A percentile compares a stretch with the other conserved stretches of the same genome.
These are phyloP conservation scores for Rhinichthys osculus DNA, from an alignment of 2,797 vertebrate genomes.

Conservation along the genomic window DNA sequence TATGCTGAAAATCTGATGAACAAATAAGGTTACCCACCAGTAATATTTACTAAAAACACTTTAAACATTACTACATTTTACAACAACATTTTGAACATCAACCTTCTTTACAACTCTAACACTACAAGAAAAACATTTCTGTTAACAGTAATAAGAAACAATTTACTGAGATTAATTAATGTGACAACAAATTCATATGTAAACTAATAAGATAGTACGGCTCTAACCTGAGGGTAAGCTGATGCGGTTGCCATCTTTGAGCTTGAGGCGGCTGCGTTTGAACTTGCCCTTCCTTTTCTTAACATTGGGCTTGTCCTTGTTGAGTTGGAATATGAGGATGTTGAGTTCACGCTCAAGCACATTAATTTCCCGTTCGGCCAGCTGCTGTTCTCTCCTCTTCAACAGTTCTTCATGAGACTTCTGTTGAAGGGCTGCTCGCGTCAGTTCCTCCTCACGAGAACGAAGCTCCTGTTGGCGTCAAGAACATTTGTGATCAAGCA, in stretches of 20 bases:
- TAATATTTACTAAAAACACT: not conserved
- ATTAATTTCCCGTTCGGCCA: slow-evolving; percentile 91
- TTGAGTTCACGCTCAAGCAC: slow-evolving; percentile 93
- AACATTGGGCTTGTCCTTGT: slow-evolving; percentile 93
- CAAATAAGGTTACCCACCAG: not conserved
- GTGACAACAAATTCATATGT: not conserved
- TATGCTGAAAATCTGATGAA: slow-evolving; percentile 91
- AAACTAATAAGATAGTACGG: not conserved
- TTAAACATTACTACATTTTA: not conserved
- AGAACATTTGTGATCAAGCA: not conserved
- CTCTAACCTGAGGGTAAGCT: slow-evolving; percentile 92
- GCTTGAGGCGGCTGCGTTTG: slow-evolving; percentile 89
- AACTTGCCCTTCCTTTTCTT: slow-evolving; percentile 96
- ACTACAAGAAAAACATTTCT: not conserved
- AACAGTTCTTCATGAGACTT: slow-evolving; percentile 93
- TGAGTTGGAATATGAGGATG: slow-evolving; percentile 95
- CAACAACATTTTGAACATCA: not conserved
- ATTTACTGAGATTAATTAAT: not conserved
- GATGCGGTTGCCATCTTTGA: slow-evolving; percentile 95
- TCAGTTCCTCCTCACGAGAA: slow-evolving; percentile 93
- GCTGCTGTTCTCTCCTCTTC: slow-evolving; percentile 90
- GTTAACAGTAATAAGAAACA: not conserved
- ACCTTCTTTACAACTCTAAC: not conserved
- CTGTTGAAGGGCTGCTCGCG: slow-evolving; percentile 90
- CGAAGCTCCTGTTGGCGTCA: slow-evolving; percentile 84